Base-by-base conservation (phyloP, 2,797 vertebrate genomes). In the Scyliorhinus canicula region DNA sequence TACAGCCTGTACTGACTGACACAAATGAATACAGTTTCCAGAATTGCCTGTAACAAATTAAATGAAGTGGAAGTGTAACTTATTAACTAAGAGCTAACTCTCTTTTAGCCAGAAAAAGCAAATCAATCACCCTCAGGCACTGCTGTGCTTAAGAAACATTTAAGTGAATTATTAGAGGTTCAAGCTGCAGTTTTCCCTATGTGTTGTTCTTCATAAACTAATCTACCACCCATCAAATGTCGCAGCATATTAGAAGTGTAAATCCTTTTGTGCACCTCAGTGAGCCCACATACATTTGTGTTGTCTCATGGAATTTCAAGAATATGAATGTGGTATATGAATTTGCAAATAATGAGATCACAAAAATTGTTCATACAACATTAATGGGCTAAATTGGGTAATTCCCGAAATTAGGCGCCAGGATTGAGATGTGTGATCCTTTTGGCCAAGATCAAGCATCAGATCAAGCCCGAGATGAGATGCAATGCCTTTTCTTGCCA, bases 11-110 rank as follows among this genome's bases (percentile, higher is more conserved):
- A 52, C 14, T 94, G 28, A n/a, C 47, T 74, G 93, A 94, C 63
- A 69, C 67, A 52, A 71, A 93, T 71, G 44, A 93, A 52, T 93
- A 93, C 44, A 3, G 47, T 94, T 94, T 94, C 47, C 93, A 74
- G 67, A 52, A 52, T 94, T 52, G 52, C 93, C 67, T 94, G 63
- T 71, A 52, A n/a, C 93, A 94, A 52, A 94, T 94, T 94, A 94
- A 94, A 74, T 74, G 55, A 94, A 94, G 28, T 52, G 21, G 93
- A 50, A 31, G 11, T 74, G 93, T 47, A 94, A 50, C 93, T n/a
- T 28, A 94, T 71, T 71, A 74, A 74, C 67, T 55, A 16, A 69
- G 93, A 52, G 93, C 67, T 52, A 74, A 94, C 50, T 94, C 67
- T 55, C 93, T 74, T 90, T 90, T 52, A 74, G 71, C 67, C 47